Conservation (phyloP, 2,113 vertebrate genomes). For the Plestiodon gilberti region DNA sequence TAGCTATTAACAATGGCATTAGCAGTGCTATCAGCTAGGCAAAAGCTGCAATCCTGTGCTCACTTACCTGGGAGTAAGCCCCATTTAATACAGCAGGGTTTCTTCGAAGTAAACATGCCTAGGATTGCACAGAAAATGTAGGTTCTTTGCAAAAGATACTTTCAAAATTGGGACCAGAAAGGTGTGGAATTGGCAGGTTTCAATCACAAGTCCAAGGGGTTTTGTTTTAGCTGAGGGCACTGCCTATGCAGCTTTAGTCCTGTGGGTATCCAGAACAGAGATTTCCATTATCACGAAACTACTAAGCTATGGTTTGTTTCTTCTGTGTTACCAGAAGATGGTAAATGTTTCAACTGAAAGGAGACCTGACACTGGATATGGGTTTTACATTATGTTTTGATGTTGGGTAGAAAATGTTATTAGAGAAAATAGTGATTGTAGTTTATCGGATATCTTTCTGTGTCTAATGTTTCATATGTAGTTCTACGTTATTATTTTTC, state of each 20-base stretch:
- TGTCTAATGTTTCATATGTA: neutral
- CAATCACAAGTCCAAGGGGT: neutral
- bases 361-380: conserved; percentile 14
- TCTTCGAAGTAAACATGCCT: no score
- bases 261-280: conserved; percentile 71
- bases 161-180: neutral
- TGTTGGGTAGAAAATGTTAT: neutral
- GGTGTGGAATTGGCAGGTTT: conserved; percentile 37
- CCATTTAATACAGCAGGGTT: no score
- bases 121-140: neutral
- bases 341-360: neutral
- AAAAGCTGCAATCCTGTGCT: neutral
- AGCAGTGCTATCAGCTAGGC: conserved; percentile 70
- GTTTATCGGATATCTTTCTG: neutral
- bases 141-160: neutral
- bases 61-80: no score
- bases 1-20: conserved; percentile 79
- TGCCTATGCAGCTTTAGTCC: conserved; percentile 59
- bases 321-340: conserved; percentile 2
- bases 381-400: conserved; percentile 1
- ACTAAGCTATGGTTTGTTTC: conserved; percentile 14
- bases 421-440: conserved; percentile 1
- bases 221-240: conserved; percentile 61
- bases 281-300: conserved; percentile 29
- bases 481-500: conserved; percentile 2